These are phyloP conservation scores for Mastomys coucha DNA, from an alignment of 2,113 vertebrate species.

Conservation along the genomic window DNA sequence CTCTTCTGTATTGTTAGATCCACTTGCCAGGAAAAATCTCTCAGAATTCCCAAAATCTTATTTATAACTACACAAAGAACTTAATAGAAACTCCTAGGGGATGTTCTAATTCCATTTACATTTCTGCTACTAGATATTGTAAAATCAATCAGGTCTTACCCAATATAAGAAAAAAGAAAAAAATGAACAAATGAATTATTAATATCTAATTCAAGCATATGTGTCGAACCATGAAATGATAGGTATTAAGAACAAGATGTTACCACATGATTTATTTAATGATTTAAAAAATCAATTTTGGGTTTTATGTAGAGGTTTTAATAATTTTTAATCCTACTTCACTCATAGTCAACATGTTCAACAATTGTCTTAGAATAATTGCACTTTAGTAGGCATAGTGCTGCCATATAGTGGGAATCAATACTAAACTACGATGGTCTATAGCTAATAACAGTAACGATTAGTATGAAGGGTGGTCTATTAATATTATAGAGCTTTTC, in stretches of 20 bases:
- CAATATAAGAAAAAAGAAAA: neutral
- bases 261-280: neutral
- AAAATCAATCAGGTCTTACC: neutral
- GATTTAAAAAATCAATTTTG: conserved; percentile 19
- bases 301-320: neutral
- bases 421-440: conserved; percentile 4
- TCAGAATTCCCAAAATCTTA: neutral
- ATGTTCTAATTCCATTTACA: neutral
- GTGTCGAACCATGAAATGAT: neutral
- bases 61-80: neutral
- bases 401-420: conserved; percentile 52
- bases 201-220: neutral
- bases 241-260: neutral
- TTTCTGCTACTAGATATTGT: neutral
- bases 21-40: neutral
- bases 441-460: conserved; percentile 29
- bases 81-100: neutral
- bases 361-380: conserved; percentile 22
- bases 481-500: conserved; percentile 46
- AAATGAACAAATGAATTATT: neutral
- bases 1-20: neutral
- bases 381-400: neutral
- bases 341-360: conserved; percentile 34
- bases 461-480: conserved; percentile 9
- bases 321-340: neutral